Conservation (phyloP, 2,113 vertebrate species). For the Casuarius casuarius region DNA sequence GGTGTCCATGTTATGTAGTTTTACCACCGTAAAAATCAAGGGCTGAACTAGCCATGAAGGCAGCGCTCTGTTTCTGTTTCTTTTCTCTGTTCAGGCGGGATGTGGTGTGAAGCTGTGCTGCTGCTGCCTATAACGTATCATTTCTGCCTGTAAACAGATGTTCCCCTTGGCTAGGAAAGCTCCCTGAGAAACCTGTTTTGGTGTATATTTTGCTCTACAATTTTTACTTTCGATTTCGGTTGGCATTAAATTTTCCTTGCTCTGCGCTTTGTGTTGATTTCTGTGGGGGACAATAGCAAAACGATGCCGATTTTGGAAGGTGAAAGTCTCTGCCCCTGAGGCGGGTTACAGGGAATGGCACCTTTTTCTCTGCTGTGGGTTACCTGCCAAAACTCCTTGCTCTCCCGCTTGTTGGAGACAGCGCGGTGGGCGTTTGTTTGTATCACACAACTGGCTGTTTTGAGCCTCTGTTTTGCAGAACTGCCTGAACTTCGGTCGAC, state of each 20-base stretch:
- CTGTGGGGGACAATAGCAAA: too few species aligned
- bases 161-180: rapidly evolving
- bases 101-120: neutral
- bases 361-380: neutral
- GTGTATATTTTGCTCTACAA: rapidly evolving
- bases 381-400: neutral
- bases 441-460: neutral
- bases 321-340: neutral
- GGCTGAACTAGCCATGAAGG: neutral
- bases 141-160: neutral
- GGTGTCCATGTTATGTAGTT: rapidly evolving
- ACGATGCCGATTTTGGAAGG: neutral
- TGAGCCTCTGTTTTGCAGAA: neutral
- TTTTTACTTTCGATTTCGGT: neutral
- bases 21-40: rapidly evolving
- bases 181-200: neutral
- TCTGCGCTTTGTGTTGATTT: neutral
- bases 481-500: neutral
- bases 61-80: neutral
- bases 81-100: neutral
- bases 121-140: neutral
- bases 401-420: neutral
- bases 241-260: rapidly evolving
- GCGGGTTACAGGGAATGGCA: neutral
- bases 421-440: neutral